Evolutionary conservation across 2,113 vertebrate species (phyloP), one percentile per base, ranked within the genome.

Genomic region (Carassius auratus): DNA sequence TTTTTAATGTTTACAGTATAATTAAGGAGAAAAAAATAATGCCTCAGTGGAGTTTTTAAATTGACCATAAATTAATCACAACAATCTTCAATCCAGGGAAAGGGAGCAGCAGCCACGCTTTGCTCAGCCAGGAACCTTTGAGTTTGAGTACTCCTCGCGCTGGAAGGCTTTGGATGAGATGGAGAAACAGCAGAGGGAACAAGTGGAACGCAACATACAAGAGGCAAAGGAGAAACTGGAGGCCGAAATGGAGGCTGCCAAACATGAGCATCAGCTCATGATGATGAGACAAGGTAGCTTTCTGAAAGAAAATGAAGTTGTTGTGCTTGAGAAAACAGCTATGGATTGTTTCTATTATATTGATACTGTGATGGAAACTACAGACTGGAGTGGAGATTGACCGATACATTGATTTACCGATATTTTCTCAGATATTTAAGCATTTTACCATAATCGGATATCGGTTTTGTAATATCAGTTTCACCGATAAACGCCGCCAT

Each of bases 91-190:
- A 89, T 87, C 83, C 92, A 99, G 97, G 92, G 97, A 99, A 92
- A 94, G 97, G 89, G 97, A 97, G 88, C 96, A 97, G 86, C 94
- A 92, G 2, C 97, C 98, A 33, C 96, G 95, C 68, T 99, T 99
- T 91, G 98, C 97, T 88, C 96, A 99, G 68, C 98, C 98, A 14
- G 98, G 98, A 15, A 99, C 98, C 0, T 99, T 99, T 94, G 98
- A 99, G 91, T 99, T 99, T 94, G 98, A 99, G 87, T 99, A 97
- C 89, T 96, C 98, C 14, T 98, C 97, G 76, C 96, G 98, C 83
- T 99, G 98, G 98, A 99, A 97, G 91, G 98, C 98, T 83, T 96
- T 99, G 52, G 96, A 98, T 74, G 98, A 99, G 91, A 97, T 99
- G 96, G 97, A 99, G 92, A 98, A 97, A 69, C 98, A 98, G 88